Evolutionary conservation across 2,113 vertebrate genomes (phyloP), one percentile per base, ranked within the genome.

Genomic region (Todiramphus saurophagus): DNA sequence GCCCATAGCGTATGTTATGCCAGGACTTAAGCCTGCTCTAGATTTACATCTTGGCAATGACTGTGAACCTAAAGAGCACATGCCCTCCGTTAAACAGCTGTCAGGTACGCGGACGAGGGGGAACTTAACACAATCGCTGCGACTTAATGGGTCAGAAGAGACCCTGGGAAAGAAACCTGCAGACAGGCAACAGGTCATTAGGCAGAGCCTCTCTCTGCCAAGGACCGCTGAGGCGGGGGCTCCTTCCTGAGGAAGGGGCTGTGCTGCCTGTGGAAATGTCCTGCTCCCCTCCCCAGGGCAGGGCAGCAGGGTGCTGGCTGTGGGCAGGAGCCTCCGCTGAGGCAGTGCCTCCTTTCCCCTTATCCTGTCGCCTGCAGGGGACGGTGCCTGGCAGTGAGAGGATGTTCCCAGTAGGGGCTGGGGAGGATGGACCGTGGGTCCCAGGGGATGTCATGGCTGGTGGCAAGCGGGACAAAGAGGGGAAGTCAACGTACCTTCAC

Each of bases 401-500:
- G 17, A 9, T 30, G 9, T 4, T 16, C 69, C 39, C 23, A 11
- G 41, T 25, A 35, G 8, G 35, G 41, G 24, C n/a, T 1, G 12
- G 59, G 50, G 33, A 55, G 51, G 20, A 20, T 41, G 37, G 79
- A 35, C 73, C 0, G 0, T 16, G 39, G 37, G 25, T 21, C 14
- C 7, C 7, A 1, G 19, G 63, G n/a, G 56, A 17, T 35, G 37
- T 48, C 2, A 7, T 1, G 4, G 10, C n/a, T 39, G 20, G 41
- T 21, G n/a, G 25, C 33, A 48, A 59, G 77, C 8, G 37, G 63
- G 53, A 58, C 0, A 7, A 55, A 76, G 51, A 68, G 15, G 16
- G 67, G 33, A 80, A 31, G 33, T 48, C 58, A 62, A 88, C 96
- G 0, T 93, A 98, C 97, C 97, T 96, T 78, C 88, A 37, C 80